Base-by-base conservation (phyloP, 2,888 invertebrate species). In the Ectemnius lituratus region DNA sequence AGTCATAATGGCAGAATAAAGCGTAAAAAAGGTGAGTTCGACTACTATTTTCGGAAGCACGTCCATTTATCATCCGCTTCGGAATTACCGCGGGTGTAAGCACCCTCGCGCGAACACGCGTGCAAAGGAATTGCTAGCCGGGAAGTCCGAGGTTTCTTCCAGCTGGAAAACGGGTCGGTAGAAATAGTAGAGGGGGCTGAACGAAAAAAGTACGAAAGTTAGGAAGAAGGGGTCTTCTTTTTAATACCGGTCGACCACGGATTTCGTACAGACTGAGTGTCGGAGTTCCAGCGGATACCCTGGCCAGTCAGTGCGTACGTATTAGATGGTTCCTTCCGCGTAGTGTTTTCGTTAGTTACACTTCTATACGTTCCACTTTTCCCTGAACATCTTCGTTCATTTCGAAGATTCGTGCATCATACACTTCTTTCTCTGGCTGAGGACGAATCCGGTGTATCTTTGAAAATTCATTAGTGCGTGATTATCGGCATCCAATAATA, bases 321-420 rank as follows among this genome's bases (percentile, higher is more conserved):
- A 27, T 58, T 58, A 58, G 46, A 56, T 20, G 23, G 68, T 68
- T 71, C 75, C 67, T 75, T 77, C 74, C 71, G 71, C 58, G 66
- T 75, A 66, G 67, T 68, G 76, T 68, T 76, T 76, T 76, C 74
- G 71, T 75, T 60, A n/a, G 66, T 71, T 62, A 70, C 62, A 62
- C 37, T 37, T 37, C 37, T 11, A 37, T 8, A 8, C 5, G 60
- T 47, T 67, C 59, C 45, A 60, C 47, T 14, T 61, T 46, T 37
- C 59, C 49, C 47, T 23, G 27, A 45, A 66, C 16, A 23, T 68
- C 68, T 52, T 57, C n/a, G 57, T 46, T 62, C 8, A 16, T 16
- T 18, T 65, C 27, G 65, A 66, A 46, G 23, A 23, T n/a, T 63
- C 59, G 52, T 59, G 58, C 57, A 65, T 68, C 64, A 27, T 18